Percentiles rank a stretch among this genome's conserved stretches.
Evolutionary conservation across 2,888 invertebrate genomes (phyloP).

Genomic region (Hyposoter dolosus): DNA sequence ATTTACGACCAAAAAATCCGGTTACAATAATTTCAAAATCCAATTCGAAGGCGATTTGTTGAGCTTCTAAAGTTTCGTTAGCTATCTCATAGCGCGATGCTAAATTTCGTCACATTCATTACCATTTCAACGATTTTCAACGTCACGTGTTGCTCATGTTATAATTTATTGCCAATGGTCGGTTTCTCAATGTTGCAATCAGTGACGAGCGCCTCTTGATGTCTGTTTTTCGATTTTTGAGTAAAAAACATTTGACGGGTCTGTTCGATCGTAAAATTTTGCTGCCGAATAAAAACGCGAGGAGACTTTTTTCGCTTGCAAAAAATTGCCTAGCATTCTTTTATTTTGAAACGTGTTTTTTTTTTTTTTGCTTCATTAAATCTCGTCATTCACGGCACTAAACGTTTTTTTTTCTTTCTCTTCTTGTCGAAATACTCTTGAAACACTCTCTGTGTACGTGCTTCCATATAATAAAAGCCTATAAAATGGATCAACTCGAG

Average conservation of each 20-base stretch:
- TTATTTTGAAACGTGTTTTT: neutral
- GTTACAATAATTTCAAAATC: neutral
- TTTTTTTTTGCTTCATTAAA: neutral
- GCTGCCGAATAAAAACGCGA: neutral
- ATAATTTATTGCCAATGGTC: neutral
- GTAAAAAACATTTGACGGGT: neutral
- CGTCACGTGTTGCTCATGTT: neutral
- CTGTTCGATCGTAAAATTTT: neutral
- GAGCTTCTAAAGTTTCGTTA: neutral
- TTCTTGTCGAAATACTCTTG: neutral
- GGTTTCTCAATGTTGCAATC: neutral
- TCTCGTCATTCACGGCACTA: neutral
- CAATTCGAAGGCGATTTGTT: neutral
- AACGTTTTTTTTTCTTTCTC: neutral
- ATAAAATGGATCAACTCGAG: constrained; percentile 13
- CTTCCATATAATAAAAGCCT: neutral
- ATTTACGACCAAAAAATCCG: no score
- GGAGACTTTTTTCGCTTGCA: neutral
- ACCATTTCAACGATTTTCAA: neutral
- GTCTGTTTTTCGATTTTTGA: neutral
- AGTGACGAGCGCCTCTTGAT: neutral
- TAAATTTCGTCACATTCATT: neutral
- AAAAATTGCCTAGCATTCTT: neutral
- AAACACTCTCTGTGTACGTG: neutral
- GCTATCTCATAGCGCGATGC: neutral